phyloP scores from a whole-genome alignment of 2,113 vertebrate species.

The Hyla sarda region DNA sequence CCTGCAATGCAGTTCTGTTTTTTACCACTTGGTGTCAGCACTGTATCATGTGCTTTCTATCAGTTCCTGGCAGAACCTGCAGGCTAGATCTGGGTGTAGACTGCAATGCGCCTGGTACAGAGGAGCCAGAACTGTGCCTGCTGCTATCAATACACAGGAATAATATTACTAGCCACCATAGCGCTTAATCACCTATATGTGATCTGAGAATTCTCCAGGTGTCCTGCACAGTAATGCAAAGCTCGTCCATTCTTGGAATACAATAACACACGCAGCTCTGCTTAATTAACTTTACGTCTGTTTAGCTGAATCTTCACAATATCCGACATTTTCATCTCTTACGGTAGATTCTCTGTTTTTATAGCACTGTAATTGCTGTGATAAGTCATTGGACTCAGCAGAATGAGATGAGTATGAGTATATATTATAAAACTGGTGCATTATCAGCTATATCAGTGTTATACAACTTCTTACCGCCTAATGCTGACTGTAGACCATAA shows the following conservation, averaged over 20 bases:
- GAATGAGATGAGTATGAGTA: neutral
- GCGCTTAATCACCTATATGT: neutral
- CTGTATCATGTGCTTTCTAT: neutral
- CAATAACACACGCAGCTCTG: neutral
- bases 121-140: neutral
- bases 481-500: neutral
- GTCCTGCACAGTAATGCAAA: neutral
- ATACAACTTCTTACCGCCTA: neutral
- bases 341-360: neutral
- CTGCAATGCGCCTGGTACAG: constrained; percentile 1
- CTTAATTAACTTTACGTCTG: neutral
- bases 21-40: constrained; percentile 10
- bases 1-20: neutral
- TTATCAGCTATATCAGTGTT: neutral
- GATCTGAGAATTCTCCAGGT: neutral
- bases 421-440: neutral
- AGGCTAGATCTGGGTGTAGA: neutral
- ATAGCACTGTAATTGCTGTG: neutral
- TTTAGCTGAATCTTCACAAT: constrained; percentile 2
- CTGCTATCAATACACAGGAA: neutral
- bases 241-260: neutral
- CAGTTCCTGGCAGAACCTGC: neutral
- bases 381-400: constrained; percentile 5
- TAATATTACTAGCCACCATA: neutral
- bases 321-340: neutral